Conservation (phyloP, 1,140 invertebrate species). For the Maconellicoccus hirsutus region DNA sequence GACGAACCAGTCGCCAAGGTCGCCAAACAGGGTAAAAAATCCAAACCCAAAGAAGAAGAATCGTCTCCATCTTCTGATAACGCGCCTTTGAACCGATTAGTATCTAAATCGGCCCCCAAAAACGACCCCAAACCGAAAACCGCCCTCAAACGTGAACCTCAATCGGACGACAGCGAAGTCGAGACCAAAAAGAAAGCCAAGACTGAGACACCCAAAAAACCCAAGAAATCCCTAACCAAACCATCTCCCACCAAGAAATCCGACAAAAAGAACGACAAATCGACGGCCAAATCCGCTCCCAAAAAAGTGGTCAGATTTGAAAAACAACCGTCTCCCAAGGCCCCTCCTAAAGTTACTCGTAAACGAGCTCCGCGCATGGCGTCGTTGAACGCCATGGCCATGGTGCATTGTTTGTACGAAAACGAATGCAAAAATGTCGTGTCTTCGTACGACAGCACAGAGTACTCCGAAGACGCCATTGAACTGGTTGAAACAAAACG, state of each 20-base stretch:
- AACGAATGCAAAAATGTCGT: conserved; percentile 50
- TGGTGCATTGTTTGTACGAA: conserved; percentile 82
- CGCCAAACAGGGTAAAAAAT: neutral
- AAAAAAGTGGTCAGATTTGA: conserved; percentile 12
- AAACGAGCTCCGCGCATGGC: conserved; percentile 60
- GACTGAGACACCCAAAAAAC: conserved; percentile 1
- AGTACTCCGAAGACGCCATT: conserved; percentile 10
- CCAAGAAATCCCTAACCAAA: conserved; percentile 15
- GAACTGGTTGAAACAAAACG: neutral
- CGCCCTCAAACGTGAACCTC: neutral
- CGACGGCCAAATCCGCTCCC: neutral
- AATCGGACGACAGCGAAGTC: neutral
- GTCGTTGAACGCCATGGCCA: conserved; percentile 77
- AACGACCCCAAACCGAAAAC: conserved; percentile 4
- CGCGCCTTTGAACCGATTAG: neutral
- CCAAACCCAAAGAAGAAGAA: neutral
- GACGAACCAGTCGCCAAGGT: neutral
- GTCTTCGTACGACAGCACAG: conserved; percentile 16
- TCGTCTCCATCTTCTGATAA: neutral
- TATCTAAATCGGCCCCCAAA: neutral
- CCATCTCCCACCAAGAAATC: neutral
- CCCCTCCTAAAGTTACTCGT: neutral
- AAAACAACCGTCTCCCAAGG: conserved; percentile 11
- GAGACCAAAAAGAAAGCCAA: neutral
- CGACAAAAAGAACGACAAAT: conserved; percentile 15